Evolutionary conservation across 2,797 vertebrate genomes (phyloP), one percentile per base, ranked within the genome.

Genomic region (Chiroxiphia lanceolata): DNA sequence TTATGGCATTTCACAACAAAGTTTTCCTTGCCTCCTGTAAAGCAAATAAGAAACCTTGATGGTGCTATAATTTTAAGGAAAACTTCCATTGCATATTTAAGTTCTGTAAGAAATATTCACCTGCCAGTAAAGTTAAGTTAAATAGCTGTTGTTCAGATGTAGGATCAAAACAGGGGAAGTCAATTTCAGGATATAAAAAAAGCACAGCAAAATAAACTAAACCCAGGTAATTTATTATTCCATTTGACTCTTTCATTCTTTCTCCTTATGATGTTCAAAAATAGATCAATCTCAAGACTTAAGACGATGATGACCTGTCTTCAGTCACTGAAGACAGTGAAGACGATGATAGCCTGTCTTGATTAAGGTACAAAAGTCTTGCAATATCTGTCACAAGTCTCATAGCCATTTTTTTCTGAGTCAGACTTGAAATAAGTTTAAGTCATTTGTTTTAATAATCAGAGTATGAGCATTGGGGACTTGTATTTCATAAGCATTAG

Each of bases 21-120:
- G 13, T 38, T 86, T 76, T 82, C 50, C 53, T 68, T 93, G 27
- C 70, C 93, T 96, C 25, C 56, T 53, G 31, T 83, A 48, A 63
- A 86, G 77, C 36, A 87, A 71, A 47, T 7, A 15, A 63, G 59
- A 88, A 83, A 54, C 67, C 34, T 60, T 36, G 51, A 34, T 91
- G 47, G 5, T 87, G 57, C 65, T 60, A 57, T 51, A 56, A 33
- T 82, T 88, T 89, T 42, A 89, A 61, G 51, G 78, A 86, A 94
- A 95, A 96, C 34, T 90, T 88, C 51, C 47, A 51, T 6, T 59
- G 40, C 33, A 14, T 82, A 33, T 91, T 42, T 83, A 56, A 87
- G 47, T 93, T 90, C 86, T 76, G 11, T 79, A 75, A 94, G 42
- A 94, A 96, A 90, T 89, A 31, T 23, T 71, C 10, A 51, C 60